Conservation (phyloP, 1,140 invertebrate genomes). For the Meloidogyne floridensis region DNA sequence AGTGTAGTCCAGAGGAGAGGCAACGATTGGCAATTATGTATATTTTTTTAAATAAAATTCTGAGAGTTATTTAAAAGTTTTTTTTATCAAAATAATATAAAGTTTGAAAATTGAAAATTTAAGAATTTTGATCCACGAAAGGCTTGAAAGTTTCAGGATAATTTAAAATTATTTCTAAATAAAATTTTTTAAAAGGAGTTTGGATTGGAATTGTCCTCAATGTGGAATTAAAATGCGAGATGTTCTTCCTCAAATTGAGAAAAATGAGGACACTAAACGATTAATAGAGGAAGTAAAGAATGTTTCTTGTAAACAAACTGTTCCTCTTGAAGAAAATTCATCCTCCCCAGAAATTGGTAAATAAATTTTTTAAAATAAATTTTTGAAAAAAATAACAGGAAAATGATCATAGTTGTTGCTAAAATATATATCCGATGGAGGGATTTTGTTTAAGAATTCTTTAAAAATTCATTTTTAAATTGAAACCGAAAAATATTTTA, state of each 20-base stretch:
- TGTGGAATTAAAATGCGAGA: slow-evolving; percentile 56
- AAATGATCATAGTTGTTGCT: no score
- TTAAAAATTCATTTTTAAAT: no score
- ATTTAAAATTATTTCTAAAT: neutral
- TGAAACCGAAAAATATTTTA: no score
- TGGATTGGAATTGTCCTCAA: slow-evolving; percentile 49
- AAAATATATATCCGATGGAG: no score
- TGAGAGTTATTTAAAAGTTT: neutral
- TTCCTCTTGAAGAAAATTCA: neutral
- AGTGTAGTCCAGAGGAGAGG: slow-evolving; percentile 82
- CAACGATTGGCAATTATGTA: slow-evolving; percentile 80
- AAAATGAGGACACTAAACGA: neutral
- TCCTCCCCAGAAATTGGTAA: neutral
- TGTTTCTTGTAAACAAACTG: neutral
- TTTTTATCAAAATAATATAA: no score
- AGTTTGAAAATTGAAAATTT: neutral
- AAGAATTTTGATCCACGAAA: neutral
- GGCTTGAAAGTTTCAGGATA: slow-evolving; percentile 11
- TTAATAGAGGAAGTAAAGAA: slow-evolving; percentile 24
- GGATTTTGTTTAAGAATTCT: no score
- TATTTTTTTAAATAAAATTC: neutral
- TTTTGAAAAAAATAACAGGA: neutral
- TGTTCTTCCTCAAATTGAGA: slow-evolving; percentile 36
- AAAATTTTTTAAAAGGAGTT: slow-evolving; percentile 52
- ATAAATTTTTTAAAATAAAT: neutral